Evolutionary conservation across 2,888 invertebrate genomes (phyloP).

Genomic region (Tenthredo amoena): DNA sequence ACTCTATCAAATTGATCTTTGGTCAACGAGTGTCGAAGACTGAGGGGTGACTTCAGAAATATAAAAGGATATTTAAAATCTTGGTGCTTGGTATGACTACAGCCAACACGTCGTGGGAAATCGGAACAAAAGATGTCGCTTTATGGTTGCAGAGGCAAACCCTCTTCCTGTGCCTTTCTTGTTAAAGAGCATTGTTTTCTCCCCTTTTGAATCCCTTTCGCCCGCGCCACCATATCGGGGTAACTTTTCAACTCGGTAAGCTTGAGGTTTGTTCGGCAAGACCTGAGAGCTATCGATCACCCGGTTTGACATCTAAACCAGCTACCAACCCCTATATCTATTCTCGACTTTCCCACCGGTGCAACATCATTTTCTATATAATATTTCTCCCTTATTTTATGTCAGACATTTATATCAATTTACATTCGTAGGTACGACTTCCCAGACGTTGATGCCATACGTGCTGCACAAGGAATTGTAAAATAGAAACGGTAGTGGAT

Average conservation of each 20-base stretch:
- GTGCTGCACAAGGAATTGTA: not conserved
- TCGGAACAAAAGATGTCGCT: conserved; percentile 44
- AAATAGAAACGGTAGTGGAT: not conserved
- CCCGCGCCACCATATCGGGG: not conserved
- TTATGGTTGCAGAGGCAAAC: not conserved
- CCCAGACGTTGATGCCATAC: not conserved
- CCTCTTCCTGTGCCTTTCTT: not conserved
- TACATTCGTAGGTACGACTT: not conserved
- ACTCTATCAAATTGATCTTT: not conserved
- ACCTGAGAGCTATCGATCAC: conserved; percentile 50
- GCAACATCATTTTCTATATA: not conserved
- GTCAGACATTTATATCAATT: not conserved
- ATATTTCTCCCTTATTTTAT: not conserved
- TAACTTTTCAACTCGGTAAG: conserved; percentile 48
- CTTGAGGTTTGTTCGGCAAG: conserved; percentile 44
- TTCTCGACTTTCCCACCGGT: not conserved
- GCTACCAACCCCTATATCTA: not conserved
- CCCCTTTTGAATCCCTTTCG: conserved; percentile 35
- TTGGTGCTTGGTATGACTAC: not conserved
- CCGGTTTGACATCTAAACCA: conserved; percentile 33
- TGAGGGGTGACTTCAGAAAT: not conserved
- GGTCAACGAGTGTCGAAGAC: not conserved
- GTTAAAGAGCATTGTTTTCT: conserved; percentile 33
- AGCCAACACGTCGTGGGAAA: conserved; percentile 17
- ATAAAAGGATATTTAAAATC: not conserved